Percentiles rank a stretch among this genome's conserved stretches.
These are phyloP conservation scores for Phasianus colchicus DNA, from an alignment of 2,113 vertebrate genomes.

Conservation along the genomic window DNA sequence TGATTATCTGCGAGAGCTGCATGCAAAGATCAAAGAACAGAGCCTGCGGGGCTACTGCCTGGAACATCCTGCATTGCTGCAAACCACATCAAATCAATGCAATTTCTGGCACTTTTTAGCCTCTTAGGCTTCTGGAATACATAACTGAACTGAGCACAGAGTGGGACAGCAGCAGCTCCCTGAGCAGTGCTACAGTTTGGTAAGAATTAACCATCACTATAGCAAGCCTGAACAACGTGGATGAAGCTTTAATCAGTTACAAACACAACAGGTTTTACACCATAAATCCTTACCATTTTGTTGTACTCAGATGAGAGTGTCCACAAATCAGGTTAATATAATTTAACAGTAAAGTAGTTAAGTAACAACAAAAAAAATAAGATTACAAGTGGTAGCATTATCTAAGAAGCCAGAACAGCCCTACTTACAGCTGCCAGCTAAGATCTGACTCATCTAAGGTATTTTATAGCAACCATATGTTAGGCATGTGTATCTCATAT, in stretches of 20 bases:
- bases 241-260: slow-evolving; percentile 26
- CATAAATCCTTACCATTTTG: slow-evolving; percentile 53
- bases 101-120: not conserved
- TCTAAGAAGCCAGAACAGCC: slow-evolving; percentile 63
- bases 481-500: slow-evolving; percentile 62
- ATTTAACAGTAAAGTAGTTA: slow-evolving; percentile 61
- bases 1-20: not conserved
- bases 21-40: not conserved
- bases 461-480: slow-evolving; percentile 80
- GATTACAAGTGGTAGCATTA: slow-evolving; percentile 28
- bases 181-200: not conserved
- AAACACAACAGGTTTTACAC: slow-evolving; percentile 52
- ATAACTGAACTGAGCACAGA: not conserved
- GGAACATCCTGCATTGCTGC: not conserved
- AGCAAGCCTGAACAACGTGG: slow-evolving; percentile 9
- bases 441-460: slow-evolving; percentile 74
- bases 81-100: not conserved
- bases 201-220: not conserved
- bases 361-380: slow-evolving; percentile 18
- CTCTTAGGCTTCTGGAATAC: not conserved
- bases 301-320: slow-evolving; percentile 25
- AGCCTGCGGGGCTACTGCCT: not conserved
- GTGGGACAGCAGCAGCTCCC: not conserved
- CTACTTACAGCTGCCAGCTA: slow-evolving; percentile 60
- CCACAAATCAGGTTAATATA: slow-evolving; percentile 70